Evolutionary conservation across 2,888 invertebrate species (phyloP).

Genomic region (Cheilosia grossa): DNA sequence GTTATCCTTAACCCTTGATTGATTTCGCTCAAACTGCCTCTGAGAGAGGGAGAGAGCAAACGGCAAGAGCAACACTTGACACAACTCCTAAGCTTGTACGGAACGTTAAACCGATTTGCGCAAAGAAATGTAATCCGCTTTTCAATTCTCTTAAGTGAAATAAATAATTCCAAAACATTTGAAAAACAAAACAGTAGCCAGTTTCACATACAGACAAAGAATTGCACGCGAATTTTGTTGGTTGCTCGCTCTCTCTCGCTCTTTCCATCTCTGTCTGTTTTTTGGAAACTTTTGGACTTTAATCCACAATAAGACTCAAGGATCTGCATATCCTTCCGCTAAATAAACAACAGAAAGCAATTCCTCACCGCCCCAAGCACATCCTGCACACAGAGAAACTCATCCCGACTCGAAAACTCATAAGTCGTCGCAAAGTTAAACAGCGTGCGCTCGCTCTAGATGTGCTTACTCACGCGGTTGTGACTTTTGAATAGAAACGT

Average conservation of each 20-base stretch:
- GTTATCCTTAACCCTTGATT: conserved; percentile 65
- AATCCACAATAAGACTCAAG: conserved; percentile 56
- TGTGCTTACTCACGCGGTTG: conserved; percentile 22
- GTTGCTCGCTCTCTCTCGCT: not conserved
- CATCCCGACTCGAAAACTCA: conserved; percentile 20
- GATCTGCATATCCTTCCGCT: conserved; percentile 65
- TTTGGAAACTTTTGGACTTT: conserved; percentile 60
- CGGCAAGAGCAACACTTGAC: conserved; percentile 9
- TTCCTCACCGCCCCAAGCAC: conserved; percentile 10
- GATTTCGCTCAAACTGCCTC: conserved; percentile 30
- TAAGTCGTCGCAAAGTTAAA: conserved; percentile 61
- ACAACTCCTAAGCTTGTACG: conserved; percentile 38
- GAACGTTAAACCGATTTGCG: conserved; percentile 56
- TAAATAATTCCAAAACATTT: conserved; percentile 70
- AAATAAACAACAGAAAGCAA: conserved; percentile 61
- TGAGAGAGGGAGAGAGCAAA: conserved; percentile 2
- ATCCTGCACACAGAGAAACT: conserved; percentile 16
- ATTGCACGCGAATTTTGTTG: conserved; percentile 44
- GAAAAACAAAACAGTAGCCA: conserved; percentile 19
- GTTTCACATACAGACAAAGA: not conserved
- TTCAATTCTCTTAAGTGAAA: conserved; percentile 62
- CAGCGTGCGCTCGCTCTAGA: conserved; percentile 32
- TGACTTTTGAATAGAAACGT: conserved; percentile 11
- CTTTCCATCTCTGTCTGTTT: not conserved
- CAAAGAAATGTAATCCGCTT: conserved; percentile 57